phyloP scores from a whole-genome alignment of 2,797 vertebrate species.

The Rallus crepitans region DNA sequence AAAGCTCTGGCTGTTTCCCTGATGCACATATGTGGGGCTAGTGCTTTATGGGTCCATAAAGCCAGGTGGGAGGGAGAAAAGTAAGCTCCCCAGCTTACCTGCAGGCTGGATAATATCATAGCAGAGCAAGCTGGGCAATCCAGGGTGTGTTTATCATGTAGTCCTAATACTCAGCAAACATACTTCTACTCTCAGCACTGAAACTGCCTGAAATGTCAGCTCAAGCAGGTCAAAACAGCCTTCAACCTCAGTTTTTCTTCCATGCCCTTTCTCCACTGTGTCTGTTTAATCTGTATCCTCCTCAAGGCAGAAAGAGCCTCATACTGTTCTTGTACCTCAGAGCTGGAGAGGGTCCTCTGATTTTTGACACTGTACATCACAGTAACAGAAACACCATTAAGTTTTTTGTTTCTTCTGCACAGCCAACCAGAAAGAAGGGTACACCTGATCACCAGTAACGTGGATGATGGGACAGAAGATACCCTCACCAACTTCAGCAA shows the following conservation, averaged over 20 bases:
- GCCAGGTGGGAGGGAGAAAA: neutral
- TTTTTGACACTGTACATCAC: neutral
- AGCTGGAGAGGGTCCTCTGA: neutral
- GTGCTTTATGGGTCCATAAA: neutral
- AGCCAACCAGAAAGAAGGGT: neutral
- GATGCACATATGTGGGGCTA: neutral
- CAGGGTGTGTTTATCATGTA: neutral
- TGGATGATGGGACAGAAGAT: neutral
- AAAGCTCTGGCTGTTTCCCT: neutral
- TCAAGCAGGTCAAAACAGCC: neutral
- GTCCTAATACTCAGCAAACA: constrained; percentile 20
- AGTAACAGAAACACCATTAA: neutral
- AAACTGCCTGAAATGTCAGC: constrained; percentile 11
- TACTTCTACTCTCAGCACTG: neutral
- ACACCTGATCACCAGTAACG: neutral
- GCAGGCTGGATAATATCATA: neutral
- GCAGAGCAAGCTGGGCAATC: neutral
- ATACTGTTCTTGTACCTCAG: neutral
- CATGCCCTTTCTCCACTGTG: neutral
- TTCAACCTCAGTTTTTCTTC: neutral
- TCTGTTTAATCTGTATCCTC: neutral
- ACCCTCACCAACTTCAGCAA: neutral
- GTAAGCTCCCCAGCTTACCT: neutral
- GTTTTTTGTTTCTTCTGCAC: neutral
- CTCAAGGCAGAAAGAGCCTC: neutral